A percentile compares a stretch with the other conserved stretches of the same genome.
phyloP scores from a whole-genome alignment of 2,888 invertebrate genomes.

The Zygogramma bicolorata region DNA sequence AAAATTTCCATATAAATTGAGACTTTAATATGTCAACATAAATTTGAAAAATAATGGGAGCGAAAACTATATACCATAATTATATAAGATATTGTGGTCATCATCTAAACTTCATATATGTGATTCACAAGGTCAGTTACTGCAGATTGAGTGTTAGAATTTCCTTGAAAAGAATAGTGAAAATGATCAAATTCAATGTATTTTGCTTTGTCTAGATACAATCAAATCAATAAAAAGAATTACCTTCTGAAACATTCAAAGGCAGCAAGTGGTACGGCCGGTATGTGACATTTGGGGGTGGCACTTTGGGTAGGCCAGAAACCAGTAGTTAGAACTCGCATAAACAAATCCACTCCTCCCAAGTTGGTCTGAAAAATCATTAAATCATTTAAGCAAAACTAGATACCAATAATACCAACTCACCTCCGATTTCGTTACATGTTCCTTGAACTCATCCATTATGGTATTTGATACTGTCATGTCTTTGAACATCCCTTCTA shows the following conservation, averaged over 20 bases:
- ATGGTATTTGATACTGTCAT: conserved; percentile 99
- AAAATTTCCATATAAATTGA: no score
- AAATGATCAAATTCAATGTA: no score
- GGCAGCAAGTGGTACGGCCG: conserved; percentile 88
- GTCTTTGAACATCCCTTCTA: conserved; percentile 99
- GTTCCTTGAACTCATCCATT: conserved; percentile 98
- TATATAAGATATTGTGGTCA: no score
- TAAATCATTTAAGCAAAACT: not conserved
- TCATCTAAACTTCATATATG: no score
- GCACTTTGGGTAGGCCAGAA: conserved; percentile 99
- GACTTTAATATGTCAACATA: no score
- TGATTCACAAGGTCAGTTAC: no score
- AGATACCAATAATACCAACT: conserved; percentile 45
- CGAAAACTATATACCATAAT: no score
- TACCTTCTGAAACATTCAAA: conserved; percentile 92
- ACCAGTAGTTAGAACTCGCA: conserved; percentile 97
- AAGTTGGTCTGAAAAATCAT: conserved; percentile 80
- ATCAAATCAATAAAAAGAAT: no score
- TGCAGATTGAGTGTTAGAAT: no score
- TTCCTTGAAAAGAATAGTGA: no score
- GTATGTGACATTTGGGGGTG: conserved; percentile 95
- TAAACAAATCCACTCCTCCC: conserved; percentile 93
- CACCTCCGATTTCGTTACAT: conserved; percentile 83
- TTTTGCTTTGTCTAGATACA: no score
- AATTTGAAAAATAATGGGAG: no score